Base-by-base conservation (phyloP, 2,113 vertebrate species). In the Ariopsis seemanni region DNA sequence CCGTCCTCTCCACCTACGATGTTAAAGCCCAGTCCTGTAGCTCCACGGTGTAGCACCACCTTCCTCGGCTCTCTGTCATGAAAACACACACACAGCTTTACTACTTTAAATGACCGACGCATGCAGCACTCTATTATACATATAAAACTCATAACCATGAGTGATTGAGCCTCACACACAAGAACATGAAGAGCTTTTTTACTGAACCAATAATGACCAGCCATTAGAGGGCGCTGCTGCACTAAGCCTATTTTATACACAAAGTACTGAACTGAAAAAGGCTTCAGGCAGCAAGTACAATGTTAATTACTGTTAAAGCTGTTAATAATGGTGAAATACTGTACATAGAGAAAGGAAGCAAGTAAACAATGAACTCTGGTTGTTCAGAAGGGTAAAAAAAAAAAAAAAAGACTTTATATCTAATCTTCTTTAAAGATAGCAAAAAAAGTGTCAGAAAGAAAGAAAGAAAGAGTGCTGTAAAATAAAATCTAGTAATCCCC, bases 1-100 rank as follows among this genome's bases (percentile, higher is more conserved):
- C 98, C 98, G 57, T 99, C 98, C 93, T 99, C 98, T 27, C 98
- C 98, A 60, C 98, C 98, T 85, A 99, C 98, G 50, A 99, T 99
- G 95, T 99, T 99, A 94, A 99, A 99, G 87, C 98, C 98, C 90
- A 99, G 95, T 0, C 98, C 98, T 0, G 98, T 99, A 50, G 97
- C 95, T 82, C 98, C 98, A 88, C 98, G 94, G 92, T 98, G 97
- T 74, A 99, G 96, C 50, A 99, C 92, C 20, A 99, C 97, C 93
- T 97, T 98, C 91, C 98, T 95, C 82, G 97, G 97, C 90, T 99
- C 98, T 92, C 98, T 99, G 88, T 14, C 0, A 27, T 22, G 1
- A 60, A 78, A 30, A 57, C n/a, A 63, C 20, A 88, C 60, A 80
- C 79, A 72, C 20, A 72, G 22, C 22, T 53, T 67, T 65, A 67